Conservation (phyloP, 2,888 invertebrate species). For the Carpatolechia fugitivella region DNA sequence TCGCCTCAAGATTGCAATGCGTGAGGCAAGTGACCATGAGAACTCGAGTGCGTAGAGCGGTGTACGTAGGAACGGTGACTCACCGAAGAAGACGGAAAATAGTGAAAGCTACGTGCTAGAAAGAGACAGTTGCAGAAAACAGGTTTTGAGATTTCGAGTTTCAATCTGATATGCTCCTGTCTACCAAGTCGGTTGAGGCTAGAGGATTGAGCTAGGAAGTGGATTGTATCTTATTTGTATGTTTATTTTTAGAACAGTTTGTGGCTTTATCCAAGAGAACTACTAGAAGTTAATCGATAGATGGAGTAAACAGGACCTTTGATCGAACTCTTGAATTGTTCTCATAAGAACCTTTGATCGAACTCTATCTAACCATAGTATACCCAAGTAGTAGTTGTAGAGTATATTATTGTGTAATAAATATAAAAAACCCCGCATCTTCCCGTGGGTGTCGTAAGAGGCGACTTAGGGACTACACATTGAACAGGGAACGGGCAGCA, state of each 20-base stretch:
- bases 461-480: no score
- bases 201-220: conserved; percentile 4
- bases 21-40: conserved; percentile 70
- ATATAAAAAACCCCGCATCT: no score
- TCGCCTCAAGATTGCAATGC: not conserved
- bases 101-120: conserved; percentile 43
- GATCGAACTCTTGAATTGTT: no score
- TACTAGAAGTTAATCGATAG: no score
- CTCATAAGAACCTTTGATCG: no score
- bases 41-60: conserved; percentile 51
- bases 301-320: no score
- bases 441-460: no score
- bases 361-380: no score
- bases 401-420: no score
- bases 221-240: not conserved
- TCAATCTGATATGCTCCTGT: conserved; percentile 76
- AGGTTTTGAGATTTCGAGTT: conserved; percentile 77
- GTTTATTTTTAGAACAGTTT: not conserved
- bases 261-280: no score
- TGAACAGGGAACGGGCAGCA: no score
- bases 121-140: conserved; percentile 63
- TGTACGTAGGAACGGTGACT: conserved; percentile 76
- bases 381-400: no score
- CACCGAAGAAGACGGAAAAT: conserved; percentile 66
- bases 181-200: conserved; percentile 47